Evolutionary conservation across 2,888 invertebrate genomes (phyloP), one percentile per base, ranked within the genome.

Genomic region (Lithophane leautieri): DNA sequence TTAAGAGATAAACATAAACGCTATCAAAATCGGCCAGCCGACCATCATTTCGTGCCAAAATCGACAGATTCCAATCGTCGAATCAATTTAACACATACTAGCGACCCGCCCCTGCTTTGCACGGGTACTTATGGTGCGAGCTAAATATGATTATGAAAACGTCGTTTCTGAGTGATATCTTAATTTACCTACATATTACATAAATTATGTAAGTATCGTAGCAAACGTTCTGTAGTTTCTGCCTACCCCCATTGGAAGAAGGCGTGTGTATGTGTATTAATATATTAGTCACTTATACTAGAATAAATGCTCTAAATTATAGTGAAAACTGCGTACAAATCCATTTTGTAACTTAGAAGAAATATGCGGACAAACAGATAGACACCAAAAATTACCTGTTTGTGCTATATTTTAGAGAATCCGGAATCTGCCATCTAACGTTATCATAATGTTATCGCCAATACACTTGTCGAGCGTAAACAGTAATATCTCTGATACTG

Each of bases 1-100:
- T n/a, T n/a, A n/a, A n/a, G n/a, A n/a, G n/a, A n/a, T n/a, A n/a
- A n/a, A n/a, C n/a, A n/a, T n/a, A n/a, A 81, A 63, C 76, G 52
- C 58, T 81, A 80, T 76, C 81, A 54, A 67, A 76, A 60, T 60
- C 77, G 16, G 16, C 71, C 40, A 71, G 71, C 42, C 58, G 28
- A 19, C 76, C 44, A 52, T 16, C 34, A 69, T 69, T 69, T 44
- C 61, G 42, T 69, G 28, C 60, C 56, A n/a, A 52, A 73, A 69
- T 58, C 68, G 40, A 50, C 73, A 42, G 61, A 68, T 63, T 75
- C 62, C 54, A 63, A 69, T 56, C 65, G 44, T 34, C 14, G 19
- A 61, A 69, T 42, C 71, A 50, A 67, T 81, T 75, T 19, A 68
- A 25, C n/a, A 14, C 3, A 28, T 50, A 42, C 77, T 68, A 52